Conservation (phyloP, 2,888 invertebrate species). For the Resseliella maxima region DNA sequence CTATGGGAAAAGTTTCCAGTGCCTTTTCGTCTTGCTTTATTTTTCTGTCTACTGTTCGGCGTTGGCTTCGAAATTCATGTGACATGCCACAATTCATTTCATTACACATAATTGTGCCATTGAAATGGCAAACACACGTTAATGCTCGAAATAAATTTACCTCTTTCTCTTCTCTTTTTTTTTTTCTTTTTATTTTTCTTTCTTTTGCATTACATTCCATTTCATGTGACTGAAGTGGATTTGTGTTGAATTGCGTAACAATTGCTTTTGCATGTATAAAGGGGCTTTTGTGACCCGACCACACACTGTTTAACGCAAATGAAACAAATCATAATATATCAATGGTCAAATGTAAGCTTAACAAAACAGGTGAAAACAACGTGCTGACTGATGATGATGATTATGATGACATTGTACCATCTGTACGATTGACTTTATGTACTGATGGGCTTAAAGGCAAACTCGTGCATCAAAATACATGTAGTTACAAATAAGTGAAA, state of each 20-base stretch:
- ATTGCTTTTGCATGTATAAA: neutral
- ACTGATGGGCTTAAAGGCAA: neutral
- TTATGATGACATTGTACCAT: neutral
- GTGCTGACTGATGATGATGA: neutral
- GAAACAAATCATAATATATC: conserved; percentile 2
- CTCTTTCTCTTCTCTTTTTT: neutral
- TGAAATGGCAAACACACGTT: conserved; percentile 39
- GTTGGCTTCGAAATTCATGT: neutral
- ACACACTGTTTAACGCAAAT: neutral
- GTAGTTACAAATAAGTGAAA: neutral
- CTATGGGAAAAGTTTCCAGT: neutral
- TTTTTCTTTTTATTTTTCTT: neutral
- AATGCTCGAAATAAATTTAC: conserved; percentile 3
- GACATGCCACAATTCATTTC: conserved; percentile 48
- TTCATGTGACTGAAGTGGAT: neutral
- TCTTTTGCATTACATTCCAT: neutral
- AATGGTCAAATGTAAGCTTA: neutral
- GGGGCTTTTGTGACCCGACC: neutral
- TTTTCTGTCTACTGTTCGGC: neutral
- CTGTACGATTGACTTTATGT: neutral
- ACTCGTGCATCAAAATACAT: neutral
- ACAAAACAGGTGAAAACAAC: neutral
- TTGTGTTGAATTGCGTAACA: neutral
- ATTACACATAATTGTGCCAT: conserved; percentile 40
- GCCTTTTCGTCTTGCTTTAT: neutral